phyloP scores from a whole-genome alignment of 1,140 invertebrate species.

The Pogonomyrmex barbatus region DNA sequence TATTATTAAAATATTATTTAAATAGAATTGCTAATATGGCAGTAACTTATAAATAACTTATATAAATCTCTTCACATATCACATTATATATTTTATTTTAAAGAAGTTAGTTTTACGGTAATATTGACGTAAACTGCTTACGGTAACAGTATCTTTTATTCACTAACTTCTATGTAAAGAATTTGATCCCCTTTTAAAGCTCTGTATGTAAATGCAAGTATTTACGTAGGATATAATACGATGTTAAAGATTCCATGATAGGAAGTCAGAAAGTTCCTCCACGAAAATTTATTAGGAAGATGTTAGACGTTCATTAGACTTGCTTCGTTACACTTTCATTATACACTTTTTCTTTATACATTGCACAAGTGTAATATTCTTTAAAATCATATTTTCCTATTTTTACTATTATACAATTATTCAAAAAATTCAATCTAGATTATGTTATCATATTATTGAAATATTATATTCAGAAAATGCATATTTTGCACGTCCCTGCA shows the following conservation, averaged over 20 bases:
- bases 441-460: too few relatives aligned
- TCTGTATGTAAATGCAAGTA: slow-evolving; percentile 16
- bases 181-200: slow-evolving; percentile 22
- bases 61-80: background rate
- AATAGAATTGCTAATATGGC: background rate
- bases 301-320: slow-evolving; percentile 2
- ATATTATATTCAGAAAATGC: too few relatives aligned
- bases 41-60: background rate
- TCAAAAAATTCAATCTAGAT: background rate
- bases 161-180: background rate
- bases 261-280: background rate
- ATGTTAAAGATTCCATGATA: background rate
- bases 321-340: background rate
- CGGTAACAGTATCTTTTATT: background rate
- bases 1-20: background rate
- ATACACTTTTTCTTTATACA: background rate
- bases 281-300: background rate
- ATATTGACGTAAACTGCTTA: slow-evolving; percentile 18
- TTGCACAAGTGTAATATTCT: background rate
- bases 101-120: background rate
- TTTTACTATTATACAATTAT: background rate
- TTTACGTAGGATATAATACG: background rate
- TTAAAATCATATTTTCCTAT: background rate
- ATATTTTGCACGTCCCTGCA: too few relatives aligned
- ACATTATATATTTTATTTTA: background rate